phyloP scores from a whole-genome alignment of 1,140 invertebrate genomes.

The Drosophila watanabei region DNA sequence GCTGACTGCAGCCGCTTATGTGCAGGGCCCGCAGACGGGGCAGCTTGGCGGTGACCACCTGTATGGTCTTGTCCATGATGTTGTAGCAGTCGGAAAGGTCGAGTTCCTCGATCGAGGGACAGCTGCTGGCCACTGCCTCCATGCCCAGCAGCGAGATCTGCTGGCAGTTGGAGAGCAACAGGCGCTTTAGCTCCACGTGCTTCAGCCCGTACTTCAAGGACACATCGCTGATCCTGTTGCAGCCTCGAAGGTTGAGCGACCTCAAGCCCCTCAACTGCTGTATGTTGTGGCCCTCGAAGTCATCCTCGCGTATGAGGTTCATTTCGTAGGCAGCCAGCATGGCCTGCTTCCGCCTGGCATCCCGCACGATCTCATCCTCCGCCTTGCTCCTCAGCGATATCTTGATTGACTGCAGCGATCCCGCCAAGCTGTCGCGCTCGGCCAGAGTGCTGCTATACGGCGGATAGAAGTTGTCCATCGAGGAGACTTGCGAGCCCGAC shows the following conservation, averaged over 20 bases:
- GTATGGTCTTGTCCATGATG: constrained; percentile 89
- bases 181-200: constrained; percentile 87
- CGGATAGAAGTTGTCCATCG: constrained; percentile 61
- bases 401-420: constrained; percentile 77
- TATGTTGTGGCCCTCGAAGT: constrained; percentile 87
- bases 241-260: constrained; percentile 88
- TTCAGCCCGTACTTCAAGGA: constrained; percentile 89
- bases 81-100: constrained; percentile 89
- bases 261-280: constrained; percentile 87
- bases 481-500: constrained; percentile 34
- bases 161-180: constrained; percentile 89
- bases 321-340: constrained; percentile 88
- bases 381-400: constrained; percentile 89
- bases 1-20: constrained; percentile 89
- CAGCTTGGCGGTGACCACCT: constrained; percentile 87
- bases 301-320: constrained; percentile 86
- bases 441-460: constrained; percentile 65
- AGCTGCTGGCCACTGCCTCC: constrained; percentile 88
- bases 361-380: constrained; percentile 89
- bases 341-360: constrained; percentile 88
- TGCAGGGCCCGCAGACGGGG: constrained; percentile 88
- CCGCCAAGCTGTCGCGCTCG: constrained; percentile 50
- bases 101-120: constrained; percentile 89
- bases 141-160: constrained; percentile 89
- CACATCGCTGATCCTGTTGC: constrained; percentile 90